Conservation (phyloP, 1,140 invertebrate species). For the Chrysopa pallens region DNA sequence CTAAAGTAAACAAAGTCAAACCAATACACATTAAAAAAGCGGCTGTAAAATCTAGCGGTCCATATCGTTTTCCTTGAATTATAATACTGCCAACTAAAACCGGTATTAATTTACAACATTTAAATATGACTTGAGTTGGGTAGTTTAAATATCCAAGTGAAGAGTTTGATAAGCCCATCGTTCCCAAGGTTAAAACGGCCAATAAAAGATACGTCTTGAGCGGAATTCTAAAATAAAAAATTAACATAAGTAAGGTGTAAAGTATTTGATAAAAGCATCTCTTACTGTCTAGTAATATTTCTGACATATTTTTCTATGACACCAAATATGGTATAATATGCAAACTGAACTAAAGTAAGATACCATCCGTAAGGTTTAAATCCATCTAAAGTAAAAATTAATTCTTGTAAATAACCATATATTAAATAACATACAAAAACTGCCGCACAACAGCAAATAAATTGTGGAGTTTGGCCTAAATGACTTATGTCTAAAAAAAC, state of each 20-base stretch:
- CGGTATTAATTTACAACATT: slow-evolving; percentile 92
- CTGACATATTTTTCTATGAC: slow-evolving; percentile 51
- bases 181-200: slow-evolving; percentile 75
- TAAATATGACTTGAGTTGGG: slow-evolving; percentile 86
- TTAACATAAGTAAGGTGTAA: background rate
- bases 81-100: slow-evolving; percentile 82
- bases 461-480: slow-evolving; percentile 47
- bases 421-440: slow-evolving; percentile 78
- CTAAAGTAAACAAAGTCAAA: slow-evolving; percentile 71
- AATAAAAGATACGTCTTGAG: slow-evolving; percentile 61
- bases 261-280: slow-evolving; percentile 3
- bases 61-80: slow-evolving; percentile 81
- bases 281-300: slow-evolving; percentile 49
- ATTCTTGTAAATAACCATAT: slow-evolving; percentile 86
- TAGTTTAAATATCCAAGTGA: slow-evolving; percentile 93
- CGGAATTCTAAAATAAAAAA: slow-evolving; percentile 54
- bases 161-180: slow-evolving; percentile 91
- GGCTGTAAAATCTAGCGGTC: slow-evolving; percentile 63
- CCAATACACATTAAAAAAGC: slow-evolving; percentile 80
- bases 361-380: slow-evolving; percentile 85
- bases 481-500: slow-evolving; percentile 55
- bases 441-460: slow-evolving; percentile 52
- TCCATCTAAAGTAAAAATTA: slow-evolving; percentile 77
- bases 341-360: slow-evolving; percentile 82
- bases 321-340: slow-evolving; percentile 67